phyloP scores from a whole-genome alignment of 2,888 invertebrate species.

The Cataglyphis livida region DNA sequence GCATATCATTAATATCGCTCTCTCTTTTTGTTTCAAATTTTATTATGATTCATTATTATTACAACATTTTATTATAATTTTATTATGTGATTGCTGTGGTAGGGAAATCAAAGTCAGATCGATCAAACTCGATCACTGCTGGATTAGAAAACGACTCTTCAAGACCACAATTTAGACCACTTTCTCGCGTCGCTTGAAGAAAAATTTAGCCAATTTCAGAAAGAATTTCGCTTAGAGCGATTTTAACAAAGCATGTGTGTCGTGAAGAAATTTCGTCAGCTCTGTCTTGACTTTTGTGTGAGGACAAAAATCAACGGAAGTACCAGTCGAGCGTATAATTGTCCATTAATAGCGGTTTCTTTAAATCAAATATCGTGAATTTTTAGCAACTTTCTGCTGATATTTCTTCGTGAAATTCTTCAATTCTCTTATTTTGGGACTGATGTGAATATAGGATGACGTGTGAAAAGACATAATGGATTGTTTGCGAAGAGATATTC shows the following conservation, averaged over 20 bases:
- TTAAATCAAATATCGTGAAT: neutral
- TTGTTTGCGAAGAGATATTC: neutral
- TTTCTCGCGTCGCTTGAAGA: constrained; percentile 6
- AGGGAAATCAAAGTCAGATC: neutral
- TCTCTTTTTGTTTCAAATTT: neutral
- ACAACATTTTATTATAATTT: neutral
- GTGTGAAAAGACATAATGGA: neutral
- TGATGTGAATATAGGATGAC: neutral
- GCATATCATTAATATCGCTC: neutral
- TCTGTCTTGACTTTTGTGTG: neutral
- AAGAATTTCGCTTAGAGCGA: constrained; percentile 18
- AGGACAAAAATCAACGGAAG: neutral
- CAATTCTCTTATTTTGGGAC: neutral
- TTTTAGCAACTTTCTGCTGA: neutral
- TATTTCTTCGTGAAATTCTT: neutral
- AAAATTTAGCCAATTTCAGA: constrained; percentile 15
- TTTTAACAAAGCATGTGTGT: constrained; percentile 17
- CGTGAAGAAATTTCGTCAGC: constrained; percentile 18
- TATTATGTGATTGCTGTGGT: neutral
- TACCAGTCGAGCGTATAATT: neutral
- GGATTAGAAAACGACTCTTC: constrained; percentile 9
- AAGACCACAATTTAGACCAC: constrained; percentile 4
- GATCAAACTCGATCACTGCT: neutral
- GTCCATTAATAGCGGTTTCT: neutral
- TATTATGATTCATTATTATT: neutral